A percentile compares a stretch with the other conserved stretches of the same genome.
Evolutionary conservation across 2,113 vertebrate genomes (phyloP).

Genomic region (Labeo rohita): DNA sequence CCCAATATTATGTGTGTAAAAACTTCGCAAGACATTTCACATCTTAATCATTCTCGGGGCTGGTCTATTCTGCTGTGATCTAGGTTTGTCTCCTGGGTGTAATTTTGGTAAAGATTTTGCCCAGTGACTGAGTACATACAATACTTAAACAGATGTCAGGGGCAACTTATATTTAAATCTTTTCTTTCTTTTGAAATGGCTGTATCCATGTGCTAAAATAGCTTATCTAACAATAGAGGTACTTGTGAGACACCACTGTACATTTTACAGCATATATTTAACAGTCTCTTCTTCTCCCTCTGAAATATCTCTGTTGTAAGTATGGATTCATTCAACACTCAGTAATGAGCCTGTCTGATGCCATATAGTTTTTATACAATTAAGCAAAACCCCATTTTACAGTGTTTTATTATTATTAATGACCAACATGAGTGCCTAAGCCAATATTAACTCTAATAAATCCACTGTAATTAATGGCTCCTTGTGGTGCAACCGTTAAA

Average conservation of each 20-base stretch:
- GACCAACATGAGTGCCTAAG: neutral
- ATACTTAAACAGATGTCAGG: neutral
- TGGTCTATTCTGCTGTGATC: neutral
- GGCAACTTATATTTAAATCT: constrained; percentile 52
- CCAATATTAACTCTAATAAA: neutral
- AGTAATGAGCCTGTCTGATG: neutral
- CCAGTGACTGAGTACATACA: constrained; percentile 42
- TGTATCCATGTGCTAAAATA: constrained; percentile 49
- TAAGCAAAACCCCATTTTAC: neutral
- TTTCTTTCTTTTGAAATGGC: constrained; percentile 40
- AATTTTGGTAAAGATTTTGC: constrained; percentile 47
- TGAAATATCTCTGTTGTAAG: neutral
- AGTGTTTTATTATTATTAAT: neutral
- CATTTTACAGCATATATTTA: neutral
- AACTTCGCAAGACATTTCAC: constrained; percentile 18
- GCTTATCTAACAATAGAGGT: constrained; percentile 38
- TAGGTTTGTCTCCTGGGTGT: constrained; percentile 52
- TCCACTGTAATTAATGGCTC: neutral
- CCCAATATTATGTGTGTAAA: neutral
- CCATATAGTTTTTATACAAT: neutral
- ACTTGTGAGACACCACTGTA: neutral
- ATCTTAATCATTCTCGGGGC: neutral
- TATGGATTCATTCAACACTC: neutral
- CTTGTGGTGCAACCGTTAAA: neutral
- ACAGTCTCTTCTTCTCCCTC: neutral